A percentile compares a stretch with the other conserved stretches of the same genome.
Evolutionary conservation across 2,888 invertebrate species (phyloP).

Genomic region (Chloroclystis v-ata): DNA sequence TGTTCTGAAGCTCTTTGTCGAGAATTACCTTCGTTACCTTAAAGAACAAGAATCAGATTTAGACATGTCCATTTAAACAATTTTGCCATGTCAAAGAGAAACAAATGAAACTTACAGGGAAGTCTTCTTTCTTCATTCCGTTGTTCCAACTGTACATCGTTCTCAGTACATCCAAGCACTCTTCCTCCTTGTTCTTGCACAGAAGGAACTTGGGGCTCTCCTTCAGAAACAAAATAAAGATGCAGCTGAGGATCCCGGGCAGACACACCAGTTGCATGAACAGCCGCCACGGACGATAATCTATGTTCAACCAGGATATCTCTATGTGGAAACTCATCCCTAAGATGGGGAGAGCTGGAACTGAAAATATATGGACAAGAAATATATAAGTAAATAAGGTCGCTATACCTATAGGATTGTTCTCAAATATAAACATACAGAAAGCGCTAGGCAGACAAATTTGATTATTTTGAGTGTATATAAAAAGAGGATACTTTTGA

Average conservation of each 20-base stretch:
- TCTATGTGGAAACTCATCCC: constrained; percentile 49
- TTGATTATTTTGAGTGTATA: no score
- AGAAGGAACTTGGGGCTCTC: constrained; percentile 88
- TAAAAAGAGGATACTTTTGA: no score
- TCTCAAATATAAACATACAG: no score
- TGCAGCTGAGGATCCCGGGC: constrained; percentile 79
- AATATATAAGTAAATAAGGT: neutral
- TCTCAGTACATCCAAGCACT: constrained; percentile 68
- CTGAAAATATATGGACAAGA: constrained; percentile 32
- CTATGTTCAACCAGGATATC: constrained; percentile 59
- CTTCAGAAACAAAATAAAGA: constrained; percentile 75
- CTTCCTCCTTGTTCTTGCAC: constrained; percentile 75
- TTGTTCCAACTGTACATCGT: constrained; percentile 46
- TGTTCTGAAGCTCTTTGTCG: constrained; percentile 36
- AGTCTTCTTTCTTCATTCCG: constrained; percentile 35
- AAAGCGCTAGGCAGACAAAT: no score
- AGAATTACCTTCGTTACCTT: constrained; percentile 46
- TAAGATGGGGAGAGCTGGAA: constrained; percentile 53
- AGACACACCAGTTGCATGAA: constrained; percentile 81
- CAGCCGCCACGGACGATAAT: constrained; percentile 85
- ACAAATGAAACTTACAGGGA: constrained; percentile 40
- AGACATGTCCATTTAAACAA: no score
- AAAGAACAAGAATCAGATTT: constrained; percentile 2
- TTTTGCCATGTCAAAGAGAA: no score
- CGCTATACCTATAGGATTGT: no score